Percentiles rank a stretch among this genome's conserved stretches.
These are phyloP conservation scores for Sylvicola cinctus DNA, from an alignment of 2,888 invertebrate species.

Conservation along the genomic window DNA sequence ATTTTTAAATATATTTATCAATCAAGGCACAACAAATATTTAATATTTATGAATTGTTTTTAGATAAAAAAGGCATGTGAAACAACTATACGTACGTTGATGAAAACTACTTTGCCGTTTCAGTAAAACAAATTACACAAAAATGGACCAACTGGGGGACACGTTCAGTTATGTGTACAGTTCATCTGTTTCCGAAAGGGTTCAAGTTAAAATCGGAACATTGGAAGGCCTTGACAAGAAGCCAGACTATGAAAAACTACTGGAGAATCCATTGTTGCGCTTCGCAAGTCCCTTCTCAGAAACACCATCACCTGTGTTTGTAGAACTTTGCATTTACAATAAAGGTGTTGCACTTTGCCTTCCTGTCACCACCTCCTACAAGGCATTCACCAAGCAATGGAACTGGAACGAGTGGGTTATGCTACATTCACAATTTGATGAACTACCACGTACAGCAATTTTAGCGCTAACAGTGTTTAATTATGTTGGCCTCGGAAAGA, in stretches of 20 bases:
- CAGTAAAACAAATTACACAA: background rate
- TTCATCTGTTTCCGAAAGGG: slow-evolving; percentile 66
- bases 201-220: slow-evolving; percentile 87
- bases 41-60: too few species aligned
- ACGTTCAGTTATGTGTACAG: slow-evolving; percentile 78
- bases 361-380: slow-evolving; percentile 78
- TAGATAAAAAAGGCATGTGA: too few species aligned
- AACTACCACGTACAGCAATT: slow-evolving; percentile 70
- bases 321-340: slow-evolving; percentile 66
- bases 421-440: slow-evolving; percentile 74
- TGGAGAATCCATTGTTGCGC: slow-evolving; percentile 73
- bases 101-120: too few species aligned
- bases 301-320: slow-evolving; percentile 70
- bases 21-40: too few species aligned
- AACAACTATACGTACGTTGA: too few species aligned
- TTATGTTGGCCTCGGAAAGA: slow-evolving; percentile 67
- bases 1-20: too few species aligned
- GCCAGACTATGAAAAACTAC: slow-evolving; percentile 70
- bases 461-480: slow-evolving; percentile 81
- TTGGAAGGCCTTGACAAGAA: slow-evolving; percentile 76
- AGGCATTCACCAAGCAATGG: slow-evolving; percentile 81
- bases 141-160: slow-evolving; percentile 54
- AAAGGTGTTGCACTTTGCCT: slow-evolving; percentile 64
- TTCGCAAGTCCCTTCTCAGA: slow-evolving; percentile 77
- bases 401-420: slow-evolving; percentile 97